Evolutionary conservation across 1,140 invertebrate species (phyloP).

Genomic region (Myzus persicae): DNA sequence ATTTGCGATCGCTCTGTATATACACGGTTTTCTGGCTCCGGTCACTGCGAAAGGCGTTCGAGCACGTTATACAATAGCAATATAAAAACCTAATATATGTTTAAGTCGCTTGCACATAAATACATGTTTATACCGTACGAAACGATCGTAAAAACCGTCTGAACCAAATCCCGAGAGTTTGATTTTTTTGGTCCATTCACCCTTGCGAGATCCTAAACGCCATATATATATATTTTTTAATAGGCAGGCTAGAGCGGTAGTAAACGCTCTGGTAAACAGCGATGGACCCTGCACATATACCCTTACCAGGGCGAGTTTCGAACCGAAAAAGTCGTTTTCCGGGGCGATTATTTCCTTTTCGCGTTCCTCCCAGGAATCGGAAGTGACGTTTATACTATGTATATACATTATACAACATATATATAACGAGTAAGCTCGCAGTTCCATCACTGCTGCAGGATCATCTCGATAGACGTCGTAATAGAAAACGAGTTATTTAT

Average conservation of each 20-base stretch:
- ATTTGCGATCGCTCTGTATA: neutral
- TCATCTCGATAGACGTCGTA: neutral
- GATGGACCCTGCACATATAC: neutral
- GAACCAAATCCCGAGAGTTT: neutral
- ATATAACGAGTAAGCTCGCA: too few relatives aligned
- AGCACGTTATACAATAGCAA: neutral
- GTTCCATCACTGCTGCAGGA: too few relatives aligned
- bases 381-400: constrained; percentile 15
- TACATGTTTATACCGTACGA: neutral
- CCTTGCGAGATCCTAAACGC: neutral
- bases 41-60: neutral
- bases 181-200: neutral
- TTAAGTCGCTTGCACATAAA: neutral
- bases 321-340: neutral
- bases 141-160: neutral
- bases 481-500: neutral
- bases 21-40: neutral
- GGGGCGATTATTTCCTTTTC: neutral
- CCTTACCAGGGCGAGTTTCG: neutral
- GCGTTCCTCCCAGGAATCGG: neutral
- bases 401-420: too few relatives aligned
- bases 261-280: neutral
- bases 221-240: neutral
- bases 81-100: neutral
- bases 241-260: neutral